These are phyloP conservation scores for Terrapene triunguis DNA, from an alignment of 2,113 vertebrate genomes.

Conservation along the genomic window DNA sequence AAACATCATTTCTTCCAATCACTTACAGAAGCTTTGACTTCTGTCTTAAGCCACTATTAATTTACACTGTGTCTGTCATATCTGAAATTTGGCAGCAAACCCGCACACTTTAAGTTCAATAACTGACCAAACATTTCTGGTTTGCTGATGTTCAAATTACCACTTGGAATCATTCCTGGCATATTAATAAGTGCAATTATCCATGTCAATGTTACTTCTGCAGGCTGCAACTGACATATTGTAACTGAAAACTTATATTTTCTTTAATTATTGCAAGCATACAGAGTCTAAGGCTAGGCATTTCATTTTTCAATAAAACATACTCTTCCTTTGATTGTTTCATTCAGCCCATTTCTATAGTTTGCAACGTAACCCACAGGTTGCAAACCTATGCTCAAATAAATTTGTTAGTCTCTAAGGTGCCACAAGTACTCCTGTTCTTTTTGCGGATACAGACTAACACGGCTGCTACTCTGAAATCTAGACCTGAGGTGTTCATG, in stretches of 20 bases:
- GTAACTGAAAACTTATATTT: neutral
- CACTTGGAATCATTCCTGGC: neutral
- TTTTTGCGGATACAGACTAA: no score
- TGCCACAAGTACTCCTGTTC: no score
- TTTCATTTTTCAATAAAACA: neutral
- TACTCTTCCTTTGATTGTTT: neutral
- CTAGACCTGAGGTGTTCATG: neutral
- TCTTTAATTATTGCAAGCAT: neutral
- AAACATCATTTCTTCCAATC: neutral
- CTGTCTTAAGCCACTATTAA: neutral
- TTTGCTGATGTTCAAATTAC: constrained; percentile 19
- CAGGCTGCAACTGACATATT: neutral
- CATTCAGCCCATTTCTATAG: neutral
- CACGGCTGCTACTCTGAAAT: no score
- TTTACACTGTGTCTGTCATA: neutral
- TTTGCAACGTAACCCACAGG: neutral
- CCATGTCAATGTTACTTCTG: neutral
- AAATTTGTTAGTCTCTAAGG: no score
- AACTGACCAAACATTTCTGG: neutral
- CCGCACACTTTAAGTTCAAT: neutral
- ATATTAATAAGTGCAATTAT: constrained; percentile 41
- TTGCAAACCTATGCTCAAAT: neutral
- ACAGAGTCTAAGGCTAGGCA: neutral
- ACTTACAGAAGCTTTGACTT: neutral
- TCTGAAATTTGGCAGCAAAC: neutral